Conservation (phyloP, 2,888 invertebrate genomes). For the Hartigia nigra region DNA sequence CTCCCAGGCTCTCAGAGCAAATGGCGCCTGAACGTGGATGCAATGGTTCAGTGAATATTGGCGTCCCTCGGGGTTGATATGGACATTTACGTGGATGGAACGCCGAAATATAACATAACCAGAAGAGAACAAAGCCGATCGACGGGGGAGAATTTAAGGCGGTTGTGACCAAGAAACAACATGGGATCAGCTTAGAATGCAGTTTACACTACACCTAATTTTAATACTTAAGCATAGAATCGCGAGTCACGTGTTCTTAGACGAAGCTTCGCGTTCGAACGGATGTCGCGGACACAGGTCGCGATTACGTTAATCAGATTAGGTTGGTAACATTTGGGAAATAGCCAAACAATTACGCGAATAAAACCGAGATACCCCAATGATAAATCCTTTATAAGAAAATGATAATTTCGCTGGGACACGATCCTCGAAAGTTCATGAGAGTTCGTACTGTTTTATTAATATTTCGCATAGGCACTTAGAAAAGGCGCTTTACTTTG, state of each 20-base stretch:
- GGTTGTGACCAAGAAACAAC: slow-evolving; percentile 62
- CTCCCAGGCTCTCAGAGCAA: background rate
- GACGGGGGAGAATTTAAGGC: slow-evolving; percentile 42
- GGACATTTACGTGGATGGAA: background rate
- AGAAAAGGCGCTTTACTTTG: background rate
- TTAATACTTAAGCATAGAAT: slow-evolving; percentile 38
- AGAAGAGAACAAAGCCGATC: background rate
- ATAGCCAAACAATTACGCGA: background rate
- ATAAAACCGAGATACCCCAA: background rate
- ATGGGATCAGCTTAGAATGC: slow-evolving; percentile 63
- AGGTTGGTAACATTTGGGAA: background rate
- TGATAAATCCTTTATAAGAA: background rate
- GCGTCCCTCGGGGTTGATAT: background rate
- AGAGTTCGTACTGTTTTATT: no score
- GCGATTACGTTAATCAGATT: background rate
- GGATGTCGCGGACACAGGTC: slow-evolving; percentile 17
- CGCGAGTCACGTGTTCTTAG: slow-evolving; percentile 33
- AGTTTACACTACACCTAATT: slow-evolving; percentile 53
- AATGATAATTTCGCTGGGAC: background rate
- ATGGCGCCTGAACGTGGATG: background rate
- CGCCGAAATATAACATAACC: background rate
- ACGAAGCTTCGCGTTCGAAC: slow-evolving; percentile 20
- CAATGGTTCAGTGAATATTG: background rate
- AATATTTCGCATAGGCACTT: background rate
- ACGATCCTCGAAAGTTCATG: background rate